A percentile compares a stretch with the other conserved stretches of the same genome.
Evolutionary conservation across 2,113 vertebrate genomes (phyloP).

Genomic region (Chloropsis cyanopogon): DNA sequence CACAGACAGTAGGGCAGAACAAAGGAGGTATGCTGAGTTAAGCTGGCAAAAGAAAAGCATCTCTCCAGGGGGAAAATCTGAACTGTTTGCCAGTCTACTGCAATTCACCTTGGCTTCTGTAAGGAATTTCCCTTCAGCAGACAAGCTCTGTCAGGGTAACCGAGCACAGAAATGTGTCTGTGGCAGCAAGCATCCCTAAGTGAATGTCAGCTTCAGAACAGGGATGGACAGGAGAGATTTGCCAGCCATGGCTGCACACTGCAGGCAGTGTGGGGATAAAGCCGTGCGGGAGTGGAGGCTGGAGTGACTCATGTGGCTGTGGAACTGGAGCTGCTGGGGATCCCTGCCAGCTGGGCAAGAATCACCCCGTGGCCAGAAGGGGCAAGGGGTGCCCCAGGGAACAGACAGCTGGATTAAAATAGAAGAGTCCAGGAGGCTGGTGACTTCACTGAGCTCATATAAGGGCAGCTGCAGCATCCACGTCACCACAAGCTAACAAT

Average conservation of each 20-base stretch:
- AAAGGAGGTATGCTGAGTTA: not conserved
- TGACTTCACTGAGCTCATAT: slow-evolving; percentile 55
- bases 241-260: not conserved
- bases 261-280: not conserved
- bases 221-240: not conserved
- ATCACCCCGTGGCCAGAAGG: not conserved
- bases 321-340: not conserved
- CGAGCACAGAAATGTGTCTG: not conserved
- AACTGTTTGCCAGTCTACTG: not conserved
- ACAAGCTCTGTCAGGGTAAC: not conserved
- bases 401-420: slow-evolving; percentile 33
- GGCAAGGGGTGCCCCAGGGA: not conserved
- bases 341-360: slow-evolving; percentile 27
- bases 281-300: not conserved
- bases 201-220: not conserved
- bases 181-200: not conserved
- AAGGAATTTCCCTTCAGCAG: not conserved
- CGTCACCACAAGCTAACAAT: slow-evolving; percentile 57
- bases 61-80: not conserved
- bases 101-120: not conserved
- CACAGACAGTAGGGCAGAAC: not conserved
- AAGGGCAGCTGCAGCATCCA: slow-evolving; percentile 62
- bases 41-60: not conserved
- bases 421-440: slow-evolving; percentile 46
- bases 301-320: not conserved